phyloP scores from a whole-genome alignment of 1,140 invertebrate genomes.

The Aphis craccivora region DNA sequence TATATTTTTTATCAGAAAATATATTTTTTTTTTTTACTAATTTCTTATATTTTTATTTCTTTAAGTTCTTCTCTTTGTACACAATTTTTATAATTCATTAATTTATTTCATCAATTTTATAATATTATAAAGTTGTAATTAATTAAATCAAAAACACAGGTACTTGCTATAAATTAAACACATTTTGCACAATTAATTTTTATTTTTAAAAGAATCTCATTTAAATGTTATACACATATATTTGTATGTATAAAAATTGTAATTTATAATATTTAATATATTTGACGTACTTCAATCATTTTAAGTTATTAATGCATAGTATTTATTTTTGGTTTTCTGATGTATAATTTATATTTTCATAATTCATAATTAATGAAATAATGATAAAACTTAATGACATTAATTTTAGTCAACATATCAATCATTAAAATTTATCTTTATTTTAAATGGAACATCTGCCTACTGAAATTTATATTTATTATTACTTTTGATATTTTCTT shows the following conservation, averaged over 20 bases:
- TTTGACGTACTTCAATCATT: background rate
- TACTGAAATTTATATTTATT: background rate
- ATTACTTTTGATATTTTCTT: background rate
- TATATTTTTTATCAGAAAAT: background rate
- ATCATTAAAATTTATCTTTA: background rate
- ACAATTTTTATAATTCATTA: slow-evolving; percentile 13
- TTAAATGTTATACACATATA: background rate
- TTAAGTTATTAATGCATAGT: background rate
- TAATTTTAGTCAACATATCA: background rate
- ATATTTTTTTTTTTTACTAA: background rate
- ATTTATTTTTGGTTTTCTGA: slow-evolving; percentile 1
- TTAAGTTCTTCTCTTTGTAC: background rate
- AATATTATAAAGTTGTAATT: background rate
- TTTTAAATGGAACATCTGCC: background rate
- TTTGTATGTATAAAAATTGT: background rate
- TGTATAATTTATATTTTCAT: background rate
- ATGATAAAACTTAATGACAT: background rate
- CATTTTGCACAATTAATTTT: background rate
- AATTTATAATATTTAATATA: background rate
- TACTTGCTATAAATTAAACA: background rate
- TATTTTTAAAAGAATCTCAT: slow-evolving; percentile 29
- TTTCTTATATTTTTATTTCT: background rate
- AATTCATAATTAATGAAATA: background rate
- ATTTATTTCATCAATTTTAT: background rate
- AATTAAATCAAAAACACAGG: background rate